Percentiles rank a stretch among this genome's conserved stretches.
phyloP scores from a whole-genome alignment of 2,113 vertebrate genomes.

The Halichoerus grypus region DNA sequence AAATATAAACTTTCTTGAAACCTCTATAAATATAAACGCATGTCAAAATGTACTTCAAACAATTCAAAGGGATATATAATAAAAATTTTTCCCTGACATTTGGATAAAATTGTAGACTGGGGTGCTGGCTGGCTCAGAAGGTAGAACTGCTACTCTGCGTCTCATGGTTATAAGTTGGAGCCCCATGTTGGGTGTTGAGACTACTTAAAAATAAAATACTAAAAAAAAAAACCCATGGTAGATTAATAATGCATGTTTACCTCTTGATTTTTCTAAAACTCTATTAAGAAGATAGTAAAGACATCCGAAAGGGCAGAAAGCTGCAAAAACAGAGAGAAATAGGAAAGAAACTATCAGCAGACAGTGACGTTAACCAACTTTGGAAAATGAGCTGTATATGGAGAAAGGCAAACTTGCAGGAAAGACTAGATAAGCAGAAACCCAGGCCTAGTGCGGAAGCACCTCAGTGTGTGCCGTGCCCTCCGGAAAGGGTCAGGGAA shows the following conservation, averaged over 20 bases:
- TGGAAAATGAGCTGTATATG: background rate
- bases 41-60: background rate
- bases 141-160: background rate
- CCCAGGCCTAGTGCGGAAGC: background rate
- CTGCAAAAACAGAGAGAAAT: background rate
- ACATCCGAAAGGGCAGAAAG: background rate
- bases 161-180: background rate
- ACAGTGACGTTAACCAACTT: background rate
- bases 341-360: background rate
- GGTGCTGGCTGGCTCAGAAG: background rate
- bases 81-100: background rate
- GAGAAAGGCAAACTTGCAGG: background rate
- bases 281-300: background rate
- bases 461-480: fast-evolving
- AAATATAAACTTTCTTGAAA: background rate
- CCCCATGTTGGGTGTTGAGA: background rate
- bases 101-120: background rate
- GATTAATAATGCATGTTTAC: background rate
- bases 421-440: background rate
- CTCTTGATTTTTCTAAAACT: background rate
- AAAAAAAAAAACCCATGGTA: background rate
- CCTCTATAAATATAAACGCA: background rate
- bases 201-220: background rate
- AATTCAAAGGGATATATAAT: background rate
- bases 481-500: background rate